Conservation (phyloP, 2,113 vertebrate genomes). For the Indri indri region DNA sequence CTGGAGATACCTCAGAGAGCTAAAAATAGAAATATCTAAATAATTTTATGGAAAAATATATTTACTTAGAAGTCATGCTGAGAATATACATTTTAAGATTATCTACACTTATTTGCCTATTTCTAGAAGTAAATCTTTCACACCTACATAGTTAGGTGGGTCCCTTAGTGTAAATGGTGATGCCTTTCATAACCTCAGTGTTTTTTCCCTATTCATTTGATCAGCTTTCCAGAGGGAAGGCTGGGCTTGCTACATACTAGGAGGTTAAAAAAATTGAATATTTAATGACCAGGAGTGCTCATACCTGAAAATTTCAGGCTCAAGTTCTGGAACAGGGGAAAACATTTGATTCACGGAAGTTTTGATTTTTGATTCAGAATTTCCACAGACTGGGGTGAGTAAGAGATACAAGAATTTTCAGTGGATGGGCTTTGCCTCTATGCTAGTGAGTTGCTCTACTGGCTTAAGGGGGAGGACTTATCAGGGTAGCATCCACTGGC, state of each 20-base stretch:
- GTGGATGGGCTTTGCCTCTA: background rate
- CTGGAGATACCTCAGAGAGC: no score
- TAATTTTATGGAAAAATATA: background rate
- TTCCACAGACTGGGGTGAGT: background rate
- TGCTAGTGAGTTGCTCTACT: background rate
- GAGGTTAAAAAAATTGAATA: background rate
- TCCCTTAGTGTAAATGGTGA: background rate
- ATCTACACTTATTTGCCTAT: background rate
- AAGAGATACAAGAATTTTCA: background rate
- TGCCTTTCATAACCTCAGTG: background rate
- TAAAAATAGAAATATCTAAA: no score
- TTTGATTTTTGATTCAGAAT: background rate
- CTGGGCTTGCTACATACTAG: background rate
- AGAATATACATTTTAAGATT: constrained; percentile 30
- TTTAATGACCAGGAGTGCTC: background rate
- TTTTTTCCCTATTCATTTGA: background rate
- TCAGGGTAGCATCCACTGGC: background rate
- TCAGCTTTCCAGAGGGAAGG: background rate
- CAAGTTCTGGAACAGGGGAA: background rate
- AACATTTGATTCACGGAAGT: background rate
- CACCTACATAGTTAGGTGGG: background rate
- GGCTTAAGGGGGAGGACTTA: background rate
- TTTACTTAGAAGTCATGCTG: background rate
- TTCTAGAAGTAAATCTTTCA: constrained; percentile 7
- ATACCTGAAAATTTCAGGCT: background rate